Evolutionary conservation across 92 coral and sea anemone species (phyloP).

Genomic region (Palythoa grandiflora): DNA sequence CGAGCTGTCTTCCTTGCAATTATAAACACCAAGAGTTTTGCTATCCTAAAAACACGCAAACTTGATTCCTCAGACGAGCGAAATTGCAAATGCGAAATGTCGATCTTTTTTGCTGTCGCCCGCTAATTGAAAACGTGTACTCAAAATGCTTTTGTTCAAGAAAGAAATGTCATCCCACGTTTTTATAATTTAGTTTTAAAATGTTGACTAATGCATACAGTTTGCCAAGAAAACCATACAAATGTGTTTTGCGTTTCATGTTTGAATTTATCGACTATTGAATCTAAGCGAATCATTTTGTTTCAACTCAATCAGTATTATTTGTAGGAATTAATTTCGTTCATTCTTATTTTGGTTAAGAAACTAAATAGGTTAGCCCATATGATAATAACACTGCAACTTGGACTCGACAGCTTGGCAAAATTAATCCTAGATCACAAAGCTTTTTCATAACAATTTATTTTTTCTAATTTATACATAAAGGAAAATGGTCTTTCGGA

Average conservation of each 20-base stretch:
- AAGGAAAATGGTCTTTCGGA: neutral
- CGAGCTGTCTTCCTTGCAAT: slow-evolving; percentile 19
- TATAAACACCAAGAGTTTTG: slow-evolving; percentile 34
- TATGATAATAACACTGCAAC: too few relatives aligned
- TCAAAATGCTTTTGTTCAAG: slow-evolving; percentile 5
- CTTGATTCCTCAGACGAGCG: neutral
- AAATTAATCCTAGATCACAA: slow-evolving; percentile 26
- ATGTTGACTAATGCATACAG: neutral
- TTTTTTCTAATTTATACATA: slow-evolving; percentile 38
- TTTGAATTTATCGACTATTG: neutral
- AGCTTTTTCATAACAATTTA: slow-evolving; percentile 47
- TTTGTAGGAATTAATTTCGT: neutral
- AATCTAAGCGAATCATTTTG: neutral
- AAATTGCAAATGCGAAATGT: neutral
- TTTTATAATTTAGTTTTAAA: neutral
- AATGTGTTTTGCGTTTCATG: neutral
- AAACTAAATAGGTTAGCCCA: slow-evolving; percentile 23
- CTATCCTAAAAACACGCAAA: slow-evolving; percentile 27
- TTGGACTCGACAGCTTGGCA: neutral
- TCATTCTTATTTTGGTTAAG: slow-evolving; percentile 33
- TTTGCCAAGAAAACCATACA: neutral
- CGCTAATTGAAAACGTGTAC: slow-evolving; percentile 43
- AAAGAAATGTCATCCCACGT: neutral
- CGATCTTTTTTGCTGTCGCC: slow-evolving; percentile 30
- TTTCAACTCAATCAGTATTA: neutral